These are phyloP conservation scores for Morpho deidamia DNA, from an alignment of 2,888 invertebrate species.

Conservation along the genomic window DNA sequence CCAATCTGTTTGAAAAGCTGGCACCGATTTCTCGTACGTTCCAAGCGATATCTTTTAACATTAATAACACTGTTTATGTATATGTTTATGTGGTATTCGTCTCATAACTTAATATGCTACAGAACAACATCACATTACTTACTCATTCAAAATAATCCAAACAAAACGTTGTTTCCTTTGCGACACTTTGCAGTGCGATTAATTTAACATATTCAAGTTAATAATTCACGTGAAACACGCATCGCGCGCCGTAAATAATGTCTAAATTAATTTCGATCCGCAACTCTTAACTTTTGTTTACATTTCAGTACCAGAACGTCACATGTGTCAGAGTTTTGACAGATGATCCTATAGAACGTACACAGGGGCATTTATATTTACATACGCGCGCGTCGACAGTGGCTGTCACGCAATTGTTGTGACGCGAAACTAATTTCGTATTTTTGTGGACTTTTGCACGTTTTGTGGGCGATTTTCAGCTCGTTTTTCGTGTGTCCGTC, in stretches of 20 bases:
- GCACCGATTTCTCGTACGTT: constrained; percentile 2
- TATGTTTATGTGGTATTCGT: constrained; percentile 13
- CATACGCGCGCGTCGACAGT: constrained; percentile 47
- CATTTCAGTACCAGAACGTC: constrained; percentile 72
- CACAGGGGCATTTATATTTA: constrained; percentile 66
- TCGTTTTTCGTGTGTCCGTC: constrained; percentile 78
- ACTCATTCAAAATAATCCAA: constrained; percentile 71
- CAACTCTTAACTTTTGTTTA: constrained; percentile 68
- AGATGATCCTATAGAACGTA: constrained; percentile 69
- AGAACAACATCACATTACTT: constrained; percentile 54
- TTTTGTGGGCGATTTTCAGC: constrained; percentile 76
- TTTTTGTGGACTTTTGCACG: constrained; percentile 62
- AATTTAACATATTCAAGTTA: constrained; percentile 68
- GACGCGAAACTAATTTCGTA: constrained; percentile 43
- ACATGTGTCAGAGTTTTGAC: constrained; percentile 73
- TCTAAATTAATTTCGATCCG: constrained; percentile 48
- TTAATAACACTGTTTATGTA: constrained; percentile 14
- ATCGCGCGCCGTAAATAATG: constrained; percentile 59
- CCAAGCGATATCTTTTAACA: constrained; percentile 18
- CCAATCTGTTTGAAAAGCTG: constrained; percentile 4
- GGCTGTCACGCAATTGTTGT: constrained; percentile 31
- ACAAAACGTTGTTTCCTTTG: constrained; percentile 36
- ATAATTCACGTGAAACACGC: constrained; percentile 62
- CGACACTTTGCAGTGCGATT: constrained; percentile 59
- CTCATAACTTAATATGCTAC: constrained; percentile 25